phyloP scores from a whole-genome alignment of 2,888 invertebrate genomes.

The Meghimatium bilineatum region DNA sequence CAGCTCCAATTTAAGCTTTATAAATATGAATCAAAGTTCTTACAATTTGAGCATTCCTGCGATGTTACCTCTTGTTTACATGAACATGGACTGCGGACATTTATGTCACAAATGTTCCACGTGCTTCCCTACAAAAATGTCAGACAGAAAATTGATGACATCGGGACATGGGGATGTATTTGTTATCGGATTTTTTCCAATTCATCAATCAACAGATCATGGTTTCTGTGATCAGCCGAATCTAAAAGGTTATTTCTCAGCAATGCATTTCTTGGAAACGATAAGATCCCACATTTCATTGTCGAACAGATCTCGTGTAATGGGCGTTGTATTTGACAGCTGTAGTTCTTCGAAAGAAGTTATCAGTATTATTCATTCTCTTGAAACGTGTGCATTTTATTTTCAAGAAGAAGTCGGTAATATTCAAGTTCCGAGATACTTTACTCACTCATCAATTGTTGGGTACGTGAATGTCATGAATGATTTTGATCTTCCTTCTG shows the following conservation, averaged over 20 bases:
- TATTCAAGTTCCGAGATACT: neutral
- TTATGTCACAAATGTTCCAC: constrained; percentile 46
- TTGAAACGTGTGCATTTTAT: constrained; percentile 44
- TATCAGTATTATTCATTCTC: constrained; percentile 15
- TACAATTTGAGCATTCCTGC: constrained; percentile 14
- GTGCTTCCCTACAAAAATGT: constrained; percentile 39
- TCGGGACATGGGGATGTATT: constrained; percentile 47
- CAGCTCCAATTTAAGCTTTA: neutral
- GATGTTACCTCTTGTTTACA: constrained; percentile 13
- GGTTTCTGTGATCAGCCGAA: constrained; percentile 30
- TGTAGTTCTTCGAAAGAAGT: constrained; percentile 37
- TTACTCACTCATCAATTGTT: constrained; percentile 16
- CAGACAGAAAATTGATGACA: constrained; percentile 40
- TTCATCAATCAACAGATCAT: constrained; percentile 40
- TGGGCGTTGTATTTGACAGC: constrained; percentile 52
- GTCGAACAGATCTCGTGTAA: constrained; percentile 27
- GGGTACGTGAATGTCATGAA: constrained; percentile 26
- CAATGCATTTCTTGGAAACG: constrained; percentile 50
- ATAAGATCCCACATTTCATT: constrained; percentile 39
- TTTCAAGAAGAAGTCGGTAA: constrained; percentile 37
- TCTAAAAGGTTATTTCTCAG: constrained; percentile 48
- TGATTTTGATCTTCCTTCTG: constrained; percentile 10
- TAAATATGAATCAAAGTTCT: no score
- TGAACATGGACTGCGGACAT: constrained; percentile 44
- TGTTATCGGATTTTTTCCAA: constrained; percentile 55